These are phyloP conservation scores for Pygoscelis antarcticus DNA, from an alignment of 2,113 vertebrate genomes.

Conservation along the genomic window DNA sequence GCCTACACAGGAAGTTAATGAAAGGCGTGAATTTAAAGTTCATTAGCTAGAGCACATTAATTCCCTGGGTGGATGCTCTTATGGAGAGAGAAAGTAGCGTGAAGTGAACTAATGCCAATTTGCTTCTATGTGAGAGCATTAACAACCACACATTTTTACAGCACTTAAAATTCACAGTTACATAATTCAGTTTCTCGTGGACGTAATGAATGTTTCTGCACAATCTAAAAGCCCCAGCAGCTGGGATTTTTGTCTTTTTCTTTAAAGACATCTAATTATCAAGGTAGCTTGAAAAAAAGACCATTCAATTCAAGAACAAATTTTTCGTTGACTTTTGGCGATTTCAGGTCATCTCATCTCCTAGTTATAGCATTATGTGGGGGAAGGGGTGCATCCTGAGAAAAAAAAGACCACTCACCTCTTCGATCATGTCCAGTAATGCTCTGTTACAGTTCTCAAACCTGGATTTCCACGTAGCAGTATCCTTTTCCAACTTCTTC, in stretches of 20 bases:
- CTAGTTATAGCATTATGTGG: not conserved
- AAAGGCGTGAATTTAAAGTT: conserved; percentile 11
- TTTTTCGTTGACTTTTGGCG: not conserved
- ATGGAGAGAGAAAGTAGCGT: not conserved
- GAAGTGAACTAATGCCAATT: conserved; percentile 15
- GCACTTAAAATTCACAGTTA: conserved; percentile 40
- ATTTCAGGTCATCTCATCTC: not conserved
- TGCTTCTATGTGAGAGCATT: not conserved
- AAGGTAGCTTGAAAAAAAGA: not conserved
- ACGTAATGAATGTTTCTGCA: not conserved
- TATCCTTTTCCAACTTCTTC: conserved; percentile 95
- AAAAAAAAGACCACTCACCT: conserved; percentile 78
- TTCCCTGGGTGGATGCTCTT: conserved; percentile 6
- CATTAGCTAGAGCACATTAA: conserved; percentile 9
- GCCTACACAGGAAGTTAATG: conserved; percentile 2
- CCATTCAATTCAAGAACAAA: not conserved
- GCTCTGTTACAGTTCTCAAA: conserved; percentile 98
- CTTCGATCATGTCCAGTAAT: conserved; percentile 91
- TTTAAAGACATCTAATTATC: not conserved
- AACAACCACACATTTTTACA: conserved; percentile 6
- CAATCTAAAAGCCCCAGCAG: not conserved
- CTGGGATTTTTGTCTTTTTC: not conserved
- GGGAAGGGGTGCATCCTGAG: not conserved
- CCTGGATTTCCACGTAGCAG: conserved; percentile 89
- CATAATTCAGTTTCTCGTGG: not conserved